Evolutionary conservation across 2,113 vertebrate species (phyloP).

Genomic region (Rhodinocichla rosea): DNA sequence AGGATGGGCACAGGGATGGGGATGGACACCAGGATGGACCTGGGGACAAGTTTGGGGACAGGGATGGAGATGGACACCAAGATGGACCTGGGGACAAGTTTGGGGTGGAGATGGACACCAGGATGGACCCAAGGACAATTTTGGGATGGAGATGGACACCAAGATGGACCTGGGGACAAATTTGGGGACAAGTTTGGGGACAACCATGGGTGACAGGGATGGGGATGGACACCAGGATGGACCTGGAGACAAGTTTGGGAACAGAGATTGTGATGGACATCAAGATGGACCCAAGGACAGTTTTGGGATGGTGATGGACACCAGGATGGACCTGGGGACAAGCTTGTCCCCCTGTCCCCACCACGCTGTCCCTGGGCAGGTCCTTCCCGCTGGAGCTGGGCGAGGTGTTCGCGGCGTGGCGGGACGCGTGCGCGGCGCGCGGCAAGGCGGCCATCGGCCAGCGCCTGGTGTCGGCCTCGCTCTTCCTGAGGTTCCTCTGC

Average conservation of each 20-base stretch:
- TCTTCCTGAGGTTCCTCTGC: slow-evolving; percentile 93
- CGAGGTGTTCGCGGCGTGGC: slow-evolving; percentile 87
- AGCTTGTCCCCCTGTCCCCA: not conserved
- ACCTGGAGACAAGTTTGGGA: fast-evolving
- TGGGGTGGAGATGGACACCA: not conserved
- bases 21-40: too few relatives aligned
- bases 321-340: not conserved
- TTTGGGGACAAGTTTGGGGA: too few relatives aligned
- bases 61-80: not conserved
- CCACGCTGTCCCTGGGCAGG: slow-evolving; percentile 42
- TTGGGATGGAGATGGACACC: not conserved
- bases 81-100: too few relatives aligned
- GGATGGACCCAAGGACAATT: not conserved
- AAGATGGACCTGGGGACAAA: not conserved
- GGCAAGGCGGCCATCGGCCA: slow-evolving; percentile 79
- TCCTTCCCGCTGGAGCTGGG: slow-evolving; percentile 86
- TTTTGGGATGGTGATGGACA: not conserved
- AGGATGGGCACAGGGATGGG: too few relatives aligned
- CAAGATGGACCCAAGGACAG: not conserved
- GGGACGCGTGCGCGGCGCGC: slow-evolving; percentile 73
- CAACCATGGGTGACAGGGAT: too few relatives aligned
- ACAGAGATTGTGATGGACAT: not conserved
- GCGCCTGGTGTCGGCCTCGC: slow-evolving; percentile 88
- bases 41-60: not conserved
- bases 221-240: not conserved